Conservation (phyloP, 2,113 vertebrate species). For the Promerops cafer region DNA sequence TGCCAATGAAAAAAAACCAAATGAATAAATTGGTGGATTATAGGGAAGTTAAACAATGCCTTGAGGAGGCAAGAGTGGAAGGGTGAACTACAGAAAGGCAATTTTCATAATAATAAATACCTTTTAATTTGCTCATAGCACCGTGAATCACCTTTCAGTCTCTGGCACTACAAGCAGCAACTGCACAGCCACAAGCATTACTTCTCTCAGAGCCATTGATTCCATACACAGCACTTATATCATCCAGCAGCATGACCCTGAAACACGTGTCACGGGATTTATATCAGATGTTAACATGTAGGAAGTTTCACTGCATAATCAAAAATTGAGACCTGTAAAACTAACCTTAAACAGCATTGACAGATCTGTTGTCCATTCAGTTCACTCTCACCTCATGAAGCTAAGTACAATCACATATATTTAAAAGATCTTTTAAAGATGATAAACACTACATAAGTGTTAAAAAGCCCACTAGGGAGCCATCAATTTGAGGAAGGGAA, state of each 20-base stretch:
- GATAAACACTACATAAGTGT: conserved; percentile 43
- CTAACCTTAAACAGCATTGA: conserved; percentile 27
- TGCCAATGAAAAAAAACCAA: background rate
- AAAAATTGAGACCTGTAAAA: conserved; percentile 25
- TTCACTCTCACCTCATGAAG: conserved; percentile 41
- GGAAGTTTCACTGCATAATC: conserved; percentile 8
- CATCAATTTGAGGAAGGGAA: conserved; percentile 51
- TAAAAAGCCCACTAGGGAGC: conserved; percentile 40
- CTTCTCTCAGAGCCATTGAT: background rate
- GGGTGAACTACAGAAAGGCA: background rate
- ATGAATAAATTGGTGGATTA: background rate
- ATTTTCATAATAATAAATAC: background rate
- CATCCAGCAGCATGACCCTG: conserved; percentile 13
- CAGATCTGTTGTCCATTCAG: conserved; percentile 16
- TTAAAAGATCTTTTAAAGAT: conserved; percentile 48
- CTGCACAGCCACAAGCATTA: background rate
- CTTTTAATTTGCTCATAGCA: background rate
- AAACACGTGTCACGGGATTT: background rate
- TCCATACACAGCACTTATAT: conserved; percentile 2
- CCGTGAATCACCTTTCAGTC: background rate
- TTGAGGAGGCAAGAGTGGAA: background rate
- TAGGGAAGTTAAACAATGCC: background rate
- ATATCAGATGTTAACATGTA: conserved; percentile 24
- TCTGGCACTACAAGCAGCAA: background rate
- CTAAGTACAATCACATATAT: conserved; percentile 16